Conservation (phyloP, 2,113 vertebrate genomes). For the Chascanopsetta lugubris region DNA sequence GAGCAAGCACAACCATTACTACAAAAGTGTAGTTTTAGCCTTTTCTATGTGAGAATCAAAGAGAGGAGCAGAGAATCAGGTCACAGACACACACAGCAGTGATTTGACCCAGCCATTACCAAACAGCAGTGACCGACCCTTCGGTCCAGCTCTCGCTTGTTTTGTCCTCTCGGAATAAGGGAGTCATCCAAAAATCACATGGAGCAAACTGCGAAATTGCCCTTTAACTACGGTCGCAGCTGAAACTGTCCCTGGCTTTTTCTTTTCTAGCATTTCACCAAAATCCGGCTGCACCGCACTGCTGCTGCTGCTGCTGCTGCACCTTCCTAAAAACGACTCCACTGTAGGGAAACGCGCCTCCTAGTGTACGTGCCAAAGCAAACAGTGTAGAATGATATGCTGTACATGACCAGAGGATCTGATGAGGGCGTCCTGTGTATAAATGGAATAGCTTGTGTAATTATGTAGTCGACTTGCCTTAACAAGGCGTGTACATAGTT, state of each 20-base stretch:
- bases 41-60: constrained; percentile 32
- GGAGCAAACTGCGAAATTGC: constrained; percentile 36
- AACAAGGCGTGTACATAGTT: constrained; percentile 70
- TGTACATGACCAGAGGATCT: constrained; percentile 29
- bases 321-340: constrained; percentile 22
- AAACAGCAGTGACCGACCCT: constrained; percentile 6
- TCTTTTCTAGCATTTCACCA: constrained; percentile 32
- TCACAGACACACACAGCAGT: constrained; percentile 1
- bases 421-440: constrained; percentile 35
- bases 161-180: constrained; percentile 44
- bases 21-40: constrained; percentile 2
- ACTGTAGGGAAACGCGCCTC: constrained; percentile 20
- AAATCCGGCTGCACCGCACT: constrained; percentile 1
- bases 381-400: constrained; percentile 39
- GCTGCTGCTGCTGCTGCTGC: too few relatives aligned
- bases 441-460: constrained; percentile 47
- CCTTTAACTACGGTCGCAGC: constrained; percentile 63
- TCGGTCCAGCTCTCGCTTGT: constrained; percentile 43
- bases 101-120: constrained; percentile 1
- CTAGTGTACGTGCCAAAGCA: constrained; percentile 70
- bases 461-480: constrained; percentile 55
- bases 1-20: constrained; percentile 55
- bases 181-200: constrained; percentile 26
- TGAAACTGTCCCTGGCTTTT: constrained; percentile 31
- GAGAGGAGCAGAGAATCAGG: constrained; percentile 24